Base-by-base conservation (phyloP, 2,113 vertebrate genomes). In the Labrus mixtus region DNA sequence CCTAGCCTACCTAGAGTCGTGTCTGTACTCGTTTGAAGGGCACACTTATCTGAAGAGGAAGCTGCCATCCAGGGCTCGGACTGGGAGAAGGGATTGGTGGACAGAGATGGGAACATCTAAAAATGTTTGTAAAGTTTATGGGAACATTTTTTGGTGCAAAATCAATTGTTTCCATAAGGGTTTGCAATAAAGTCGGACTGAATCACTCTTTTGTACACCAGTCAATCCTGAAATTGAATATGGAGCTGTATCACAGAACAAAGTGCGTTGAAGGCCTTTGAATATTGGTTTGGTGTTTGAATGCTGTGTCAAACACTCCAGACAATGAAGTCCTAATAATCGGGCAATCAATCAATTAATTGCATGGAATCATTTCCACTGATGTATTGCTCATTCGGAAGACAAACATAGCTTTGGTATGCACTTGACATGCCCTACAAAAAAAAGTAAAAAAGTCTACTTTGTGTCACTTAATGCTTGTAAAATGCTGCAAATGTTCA, bases 1-100 rank as follows among this genome's bases (percentile, higher is more conserved):
- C 81, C 76, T 53, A 55, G 71, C 75, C 73, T 72, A 59, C 76
- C 72, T 59, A 60, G 78, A 69, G 68, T 73, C 37, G 41, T 83
- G 79, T 79, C 61, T 66, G 41, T 61, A 25, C 60, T 73, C 17
- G 22, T 85, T 73, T 82, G 78, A 79, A 78, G 74, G 57, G 53
- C 46, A 13, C 75, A 62, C 78, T 83, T 46, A 57, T 33, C 19
- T 56, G 45, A 80, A 73, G 71, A 71, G 60, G 61, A 41, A 19
- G 10, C 81, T 37, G 66, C 60, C 78, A 69, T 63, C 67, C 59
- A 29, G 60, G 70, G 67, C 67, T 58, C 20, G 71, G 56, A 36
- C 59, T 55, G 48, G 51, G 76, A 33, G 43, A 36, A 59, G 23
- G 19, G 50, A 61, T 16, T 41, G 68, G 39, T 41, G 55, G 61